phyloP scores from a whole-genome alignment of 2,797 vertebrate genomes.

The Silurus lanzhouensis region DNA sequence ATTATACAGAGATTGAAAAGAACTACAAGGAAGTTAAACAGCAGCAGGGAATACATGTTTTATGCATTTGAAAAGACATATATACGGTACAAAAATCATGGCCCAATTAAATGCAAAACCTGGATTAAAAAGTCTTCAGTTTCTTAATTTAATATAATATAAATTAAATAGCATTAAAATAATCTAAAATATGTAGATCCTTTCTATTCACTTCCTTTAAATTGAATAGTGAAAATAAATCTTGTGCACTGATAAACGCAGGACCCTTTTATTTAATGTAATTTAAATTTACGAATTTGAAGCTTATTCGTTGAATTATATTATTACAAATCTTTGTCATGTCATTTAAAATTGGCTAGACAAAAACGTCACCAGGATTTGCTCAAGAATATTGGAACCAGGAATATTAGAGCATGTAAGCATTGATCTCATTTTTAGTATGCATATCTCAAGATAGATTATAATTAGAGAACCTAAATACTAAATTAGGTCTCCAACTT shows the following conservation, averaged over 20 bases:
- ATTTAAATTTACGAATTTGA: neutral
- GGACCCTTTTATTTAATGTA: neutral
- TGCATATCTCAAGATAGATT: neutral
- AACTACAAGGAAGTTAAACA: constrained; percentile 15
- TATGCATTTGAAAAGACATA: neutral
- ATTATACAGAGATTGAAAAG: neutral
- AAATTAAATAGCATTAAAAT: neutral
- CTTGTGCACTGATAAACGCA: neutral
- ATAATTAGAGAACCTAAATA: neutral
- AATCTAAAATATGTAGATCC: neutral
- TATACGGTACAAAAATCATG: neutral
- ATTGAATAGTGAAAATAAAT: neutral
- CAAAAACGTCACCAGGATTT: too few species aligned
- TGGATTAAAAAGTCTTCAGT: neutral
- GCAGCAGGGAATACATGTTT: neutral
- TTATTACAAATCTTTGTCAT: too few species aligned
- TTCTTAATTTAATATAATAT: neutral
- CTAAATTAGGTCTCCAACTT: neutral
- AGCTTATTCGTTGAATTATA: too few species aligned
- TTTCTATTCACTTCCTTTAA: neutral
- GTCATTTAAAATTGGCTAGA: too few species aligned
- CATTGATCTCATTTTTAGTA: too few species aligned
- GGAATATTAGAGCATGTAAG: too few species aligned
- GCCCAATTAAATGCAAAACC: neutral
- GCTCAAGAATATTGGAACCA: too few species aligned